Evolutionary conservation across 2,113 vertebrate genomes (phyloP), one percentile per base, ranked within the genome.

Genomic region (Gymnorhina tibicen): DNA sequence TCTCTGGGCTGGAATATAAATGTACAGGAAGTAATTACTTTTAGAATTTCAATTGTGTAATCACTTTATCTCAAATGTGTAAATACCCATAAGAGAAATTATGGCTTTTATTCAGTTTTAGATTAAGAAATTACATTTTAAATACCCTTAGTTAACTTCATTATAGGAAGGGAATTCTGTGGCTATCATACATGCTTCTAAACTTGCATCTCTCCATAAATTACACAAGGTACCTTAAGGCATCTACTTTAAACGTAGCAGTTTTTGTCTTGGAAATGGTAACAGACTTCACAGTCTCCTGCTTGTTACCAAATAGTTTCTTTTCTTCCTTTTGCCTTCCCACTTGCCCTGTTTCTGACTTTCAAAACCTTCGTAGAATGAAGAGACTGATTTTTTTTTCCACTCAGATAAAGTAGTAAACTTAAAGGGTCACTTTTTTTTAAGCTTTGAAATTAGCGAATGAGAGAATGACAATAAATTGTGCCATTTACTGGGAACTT

Each of bases 71-170:
- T 82, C 24, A 73, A 60, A 80, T 58, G n/a, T 72, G 39, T 92
- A 91, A 96, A 96, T 89, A 91, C 23, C 53, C 60, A 35, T 91
- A 92, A 74, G 23, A 42, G 72, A 96, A 96, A 93, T 85, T 63
- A 81, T n/a, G 69, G 59, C 6, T 92, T 95, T 91, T 58, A 81
- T 94, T 97, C 56, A 46, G 16, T 96, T 96, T 95, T 76, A 76
- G 79, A 87, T 89, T 87, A 95, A 89, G 76, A 82, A 95, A 95
- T 93, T 56, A 42, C 70, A 64, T 91, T 97, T 84, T 70, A 93
- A 96, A 87, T 79, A 52, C 12, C 12, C 8, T 62, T 80, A 80
- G 62, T 94, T 73, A 81, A 83, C 59, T 93, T 89, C 49, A 80
- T 89, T 89, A 77, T 19, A 72, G 20, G 30, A 84, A 85, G 85